These are phyloP conservation scores for Acromyrmex echinatior DNA, from an alignment of 1,140 invertebrate genomes.

Conservation along the genomic window DNA sequence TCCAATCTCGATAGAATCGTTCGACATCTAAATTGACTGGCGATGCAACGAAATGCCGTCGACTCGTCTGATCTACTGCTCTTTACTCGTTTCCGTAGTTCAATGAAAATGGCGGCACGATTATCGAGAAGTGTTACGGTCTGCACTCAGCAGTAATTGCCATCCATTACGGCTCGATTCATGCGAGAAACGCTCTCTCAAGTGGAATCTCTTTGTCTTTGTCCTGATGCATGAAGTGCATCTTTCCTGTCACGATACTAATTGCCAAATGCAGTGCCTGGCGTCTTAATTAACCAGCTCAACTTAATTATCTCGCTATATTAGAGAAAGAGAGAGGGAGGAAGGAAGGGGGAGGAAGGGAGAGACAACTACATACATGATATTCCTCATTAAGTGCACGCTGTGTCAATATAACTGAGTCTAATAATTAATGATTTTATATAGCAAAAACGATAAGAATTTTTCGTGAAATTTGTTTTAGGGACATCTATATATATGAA, in stretches of 20 bases:
- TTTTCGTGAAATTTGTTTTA: background rate
- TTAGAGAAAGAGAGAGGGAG: background rate
- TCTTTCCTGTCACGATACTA: constrained; percentile 69
- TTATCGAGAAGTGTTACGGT: constrained; percentile 75
- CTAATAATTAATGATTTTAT: background rate
- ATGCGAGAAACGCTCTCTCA: constrained; percentile 66
- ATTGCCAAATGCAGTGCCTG: constrained; percentile 41
- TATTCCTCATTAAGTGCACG: background rate
- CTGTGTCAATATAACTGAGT: background rate
- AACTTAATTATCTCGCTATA: constrained; percentile 65
- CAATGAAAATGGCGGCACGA: constrained; percentile 68
- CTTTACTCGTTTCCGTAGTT: constrained; percentile 43
- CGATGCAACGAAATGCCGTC: background rate
- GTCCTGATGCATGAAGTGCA: constrained; percentile 63
- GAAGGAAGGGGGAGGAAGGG: background rate
- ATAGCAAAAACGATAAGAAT: background rate
- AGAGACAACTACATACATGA: background rate
- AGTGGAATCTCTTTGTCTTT: constrained; percentile 71
- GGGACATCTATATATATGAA: background rate
- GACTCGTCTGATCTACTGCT: constrained; percentile 21
- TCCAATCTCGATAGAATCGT: background rate
- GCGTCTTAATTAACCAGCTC: constrained; percentile 66
- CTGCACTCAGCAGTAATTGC: constrained; percentile 75
- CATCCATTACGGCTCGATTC: constrained; percentile 74
- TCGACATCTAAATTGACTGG: background rate